These are phyloP conservation scores for Dicentrarchus labrax DNA, from an alignment of 2,113 vertebrate species.

Conservation along the genomic window DNA sequence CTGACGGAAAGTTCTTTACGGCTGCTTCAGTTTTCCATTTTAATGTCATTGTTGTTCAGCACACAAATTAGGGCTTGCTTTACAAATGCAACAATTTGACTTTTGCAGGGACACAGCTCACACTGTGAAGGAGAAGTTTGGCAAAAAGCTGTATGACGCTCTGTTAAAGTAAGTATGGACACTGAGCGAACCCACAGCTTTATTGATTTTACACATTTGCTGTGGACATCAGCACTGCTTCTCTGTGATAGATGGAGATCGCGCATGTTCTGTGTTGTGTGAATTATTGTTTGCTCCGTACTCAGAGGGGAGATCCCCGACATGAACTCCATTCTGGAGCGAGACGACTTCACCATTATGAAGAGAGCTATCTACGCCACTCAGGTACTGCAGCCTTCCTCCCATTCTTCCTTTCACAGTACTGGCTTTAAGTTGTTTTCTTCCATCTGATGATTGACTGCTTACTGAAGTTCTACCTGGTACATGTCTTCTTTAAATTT, in stretches of 20 bases:
- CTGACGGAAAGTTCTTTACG: not conserved
- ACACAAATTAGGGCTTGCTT: not conserved
- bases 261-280: not conserved
- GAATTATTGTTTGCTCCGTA: not conserved
- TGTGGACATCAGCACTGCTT: not conserved
- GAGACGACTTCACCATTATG: slow-evolving; percentile 96
- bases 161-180: slow-evolving; percentile 88
- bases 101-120: slow-evolving; percentile 93
- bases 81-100: not conserved
- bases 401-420: not conserved
- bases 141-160: slow-evolving; percentile 94
- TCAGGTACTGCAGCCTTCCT: slow-evolving; percentile 86
- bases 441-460: not conserved
- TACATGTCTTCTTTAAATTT: too few relatives aligned
- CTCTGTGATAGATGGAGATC: not conserved
- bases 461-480: too few relatives aligned
- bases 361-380: slow-evolving; percentile 98
- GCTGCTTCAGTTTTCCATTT: not conserved
- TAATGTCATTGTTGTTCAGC: not conserved
- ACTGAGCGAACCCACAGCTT: too few relatives aligned
- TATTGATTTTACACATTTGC: not conserved
- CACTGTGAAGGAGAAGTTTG: slow-evolving; percentile 97
- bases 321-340: slow-evolving; percentile 93
- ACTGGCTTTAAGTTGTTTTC: not conserved
- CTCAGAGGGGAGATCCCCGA: slow-evolving; percentile 95